phyloP scores from a whole-genome alignment of 2,113 vertebrate genomes.

The Phalacrocorax aristotelis region DNA sequence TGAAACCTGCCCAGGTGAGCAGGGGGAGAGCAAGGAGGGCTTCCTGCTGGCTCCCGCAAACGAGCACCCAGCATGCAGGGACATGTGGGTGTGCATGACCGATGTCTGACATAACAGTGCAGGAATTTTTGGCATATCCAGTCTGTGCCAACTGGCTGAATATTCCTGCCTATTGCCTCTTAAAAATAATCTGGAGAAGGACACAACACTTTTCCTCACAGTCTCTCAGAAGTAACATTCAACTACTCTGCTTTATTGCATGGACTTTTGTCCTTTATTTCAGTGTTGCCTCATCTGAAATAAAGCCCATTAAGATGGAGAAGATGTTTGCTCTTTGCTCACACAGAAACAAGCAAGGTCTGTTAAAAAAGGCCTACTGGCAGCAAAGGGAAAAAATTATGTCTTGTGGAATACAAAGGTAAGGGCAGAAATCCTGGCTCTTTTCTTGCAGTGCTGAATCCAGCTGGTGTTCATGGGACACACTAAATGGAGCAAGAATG shows the following conservation, averaged over 20 bases:
- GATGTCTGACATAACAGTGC: fast-evolving
- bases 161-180: background rate
- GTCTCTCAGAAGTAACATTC: background rate
- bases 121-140: background rate
- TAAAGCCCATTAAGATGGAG: background rate
- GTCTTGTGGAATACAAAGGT: background rate
- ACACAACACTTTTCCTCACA: background rate
- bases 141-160: background rate
- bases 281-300: background rate
- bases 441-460: background rate
- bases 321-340: background rate
- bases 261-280: background rate
- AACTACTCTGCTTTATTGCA: background rate
- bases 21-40: background rate
- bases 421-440: background rate
- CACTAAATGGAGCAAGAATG: background rate
- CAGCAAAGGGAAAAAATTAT: background rate
- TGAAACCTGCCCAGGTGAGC: background rate
- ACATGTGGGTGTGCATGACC: fast-evolving
- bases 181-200: background rate
- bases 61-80: fast-evolving
- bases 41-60: background rate
- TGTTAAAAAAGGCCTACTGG: background rate
- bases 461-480: background rate
- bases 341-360: background rate